Percentiles rank a stretch among this genome's conserved stretches.
phyloP scores from a whole-genome alignment of 2,113 vertebrate species.

The Mionectes macconnelli region DNA sequence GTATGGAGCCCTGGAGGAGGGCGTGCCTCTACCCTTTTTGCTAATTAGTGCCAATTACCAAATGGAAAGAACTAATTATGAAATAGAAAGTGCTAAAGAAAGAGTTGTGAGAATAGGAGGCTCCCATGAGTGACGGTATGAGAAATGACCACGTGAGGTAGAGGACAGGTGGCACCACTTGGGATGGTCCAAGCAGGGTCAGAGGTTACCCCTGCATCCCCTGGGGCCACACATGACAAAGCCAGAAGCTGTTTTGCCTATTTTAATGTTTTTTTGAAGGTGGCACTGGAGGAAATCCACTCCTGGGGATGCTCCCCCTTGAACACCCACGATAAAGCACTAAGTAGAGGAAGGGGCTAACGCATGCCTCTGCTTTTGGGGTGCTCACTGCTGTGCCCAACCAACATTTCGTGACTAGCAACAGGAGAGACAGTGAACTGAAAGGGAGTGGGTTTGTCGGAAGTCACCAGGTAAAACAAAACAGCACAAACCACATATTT shows the following conservation, averaged over 20 bases:
- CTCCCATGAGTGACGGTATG: rapidly evolving
- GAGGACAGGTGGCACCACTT: background rate
- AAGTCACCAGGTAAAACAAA: background rate
- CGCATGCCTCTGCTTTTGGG: background rate
- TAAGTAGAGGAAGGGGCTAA: background rate
- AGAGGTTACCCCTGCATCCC: background rate
- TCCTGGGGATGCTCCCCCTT: background rate
- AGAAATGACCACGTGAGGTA: rapidly evolving
- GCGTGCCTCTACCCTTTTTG: background rate
- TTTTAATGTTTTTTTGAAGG: background rate
- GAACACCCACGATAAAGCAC: rapidly evolving
- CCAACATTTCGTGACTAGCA: background rate
- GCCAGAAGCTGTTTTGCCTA: rapidly evolving
- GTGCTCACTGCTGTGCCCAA: background rate
- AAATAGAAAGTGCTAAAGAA: background rate
- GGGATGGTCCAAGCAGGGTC: background rate
- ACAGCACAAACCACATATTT: rapidly evolving
- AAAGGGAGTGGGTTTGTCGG: background rate
- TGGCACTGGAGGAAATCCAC: background rate
- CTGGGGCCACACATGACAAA: background rate
- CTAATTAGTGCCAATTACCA: slow-evolving; percentile 25
- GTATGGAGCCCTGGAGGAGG: background rate
- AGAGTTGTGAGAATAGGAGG: background rate
- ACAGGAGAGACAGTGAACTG: background rate
- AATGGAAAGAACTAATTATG: background rate